Conservation (phyloP, 1,140 invertebrate species). For the Drosophila truncata region DNA sequence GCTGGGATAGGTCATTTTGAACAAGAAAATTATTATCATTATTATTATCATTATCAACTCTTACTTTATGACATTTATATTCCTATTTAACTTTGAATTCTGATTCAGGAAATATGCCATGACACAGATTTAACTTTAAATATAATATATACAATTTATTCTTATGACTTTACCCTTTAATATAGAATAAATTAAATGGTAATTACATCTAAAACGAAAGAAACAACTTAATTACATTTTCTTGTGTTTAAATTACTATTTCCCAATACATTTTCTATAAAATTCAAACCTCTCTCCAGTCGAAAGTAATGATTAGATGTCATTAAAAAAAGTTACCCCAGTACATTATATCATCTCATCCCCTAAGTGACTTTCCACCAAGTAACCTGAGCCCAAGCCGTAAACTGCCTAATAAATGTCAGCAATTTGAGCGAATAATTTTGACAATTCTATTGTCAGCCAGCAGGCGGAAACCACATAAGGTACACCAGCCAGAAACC, state of each 20-base stretch:
- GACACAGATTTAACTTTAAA: not conserved
- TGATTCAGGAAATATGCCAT: not conserved
- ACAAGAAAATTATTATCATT: not conserved
- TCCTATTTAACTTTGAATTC: not conserved
- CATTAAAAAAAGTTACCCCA: constrained; percentile 7
- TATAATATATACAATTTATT: not conserved
- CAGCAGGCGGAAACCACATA: constrained; percentile 31
- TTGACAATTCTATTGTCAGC: constrained; percentile 75
- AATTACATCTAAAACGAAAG: not conserved
- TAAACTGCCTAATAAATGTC: constrained; percentile 72
- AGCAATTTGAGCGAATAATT: constrained; percentile 75
- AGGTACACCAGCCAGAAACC: not conserved
- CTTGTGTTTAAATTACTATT: not conserved
- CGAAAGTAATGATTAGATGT: not conserved
- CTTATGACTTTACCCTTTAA: too few relatives aligned
- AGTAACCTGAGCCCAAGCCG: constrained; percentile 32
- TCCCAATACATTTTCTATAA: not conserved
- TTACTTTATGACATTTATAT: too few relatives aligned
- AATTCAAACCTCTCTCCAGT: too few relatives aligned
- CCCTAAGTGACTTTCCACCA: constrained; percentile 29
- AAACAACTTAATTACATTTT: not conserved
- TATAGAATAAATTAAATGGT: too few relatives aligned
- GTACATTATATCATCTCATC: constrained; percentile 23
- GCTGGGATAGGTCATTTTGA: not conserved
- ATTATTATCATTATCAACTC: too few relatives aligned